A percentile compares a stretch with the other conserved stretches of the same genome.
phyloP scores from a whole-genome alignment of 2,888 invertebrate species.

The Atrina japonica region DNA sequence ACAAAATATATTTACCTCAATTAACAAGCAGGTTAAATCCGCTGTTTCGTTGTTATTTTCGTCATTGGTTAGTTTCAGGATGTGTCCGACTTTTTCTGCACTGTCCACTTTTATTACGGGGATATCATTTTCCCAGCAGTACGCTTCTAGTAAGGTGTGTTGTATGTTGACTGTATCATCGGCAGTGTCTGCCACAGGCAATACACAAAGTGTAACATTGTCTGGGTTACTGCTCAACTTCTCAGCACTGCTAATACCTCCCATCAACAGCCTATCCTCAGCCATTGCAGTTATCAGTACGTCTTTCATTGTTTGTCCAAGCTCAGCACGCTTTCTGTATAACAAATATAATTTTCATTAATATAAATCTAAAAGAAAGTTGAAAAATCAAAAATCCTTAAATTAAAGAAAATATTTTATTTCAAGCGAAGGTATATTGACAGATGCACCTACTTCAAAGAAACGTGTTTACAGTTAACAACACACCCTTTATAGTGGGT shows the following conservation, averaged over 20 bases:
- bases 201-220: slow-evolving; percentile 73
- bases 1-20: slow-evolving; percentile 10
- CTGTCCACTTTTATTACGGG: slow-evolving; percentile 70
- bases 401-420: too few species aligned
- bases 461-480: too few species aligned
- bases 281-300: slow-evolving; percentile 51
- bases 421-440: too few species aligned
- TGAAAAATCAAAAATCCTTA: too few species aligned
- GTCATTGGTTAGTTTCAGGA: not conserved
- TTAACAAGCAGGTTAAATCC: slow-evolving; percentile 17
- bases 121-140: slow-evolving; percentile 78
- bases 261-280: slow-evolving; percentile 60
- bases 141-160: slow-evolving; percentile 77
- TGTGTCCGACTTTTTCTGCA: slow-evolving; percentile 5
- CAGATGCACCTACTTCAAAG: too few species aligned
- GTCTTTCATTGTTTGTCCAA: slow-evolving; percentile 53
- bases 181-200: slow-evolving; percentile 62
- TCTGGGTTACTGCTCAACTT: slow-evolving; percentile 73
- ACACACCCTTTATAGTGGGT: too few species aligned
- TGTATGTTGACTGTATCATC: slow-evolving; percentile 75
- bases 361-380: too few species aligned
- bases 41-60: slow-evolving; percentile 12
- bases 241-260: slow-evolving; percentile 71
- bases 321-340: slow-evolving; percentile 10
- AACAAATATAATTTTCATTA: too few species aligned